Conservation (phyloP, 1,140 invertebrate genomes). For the Pseudachorutes palmiensis region DNA sequence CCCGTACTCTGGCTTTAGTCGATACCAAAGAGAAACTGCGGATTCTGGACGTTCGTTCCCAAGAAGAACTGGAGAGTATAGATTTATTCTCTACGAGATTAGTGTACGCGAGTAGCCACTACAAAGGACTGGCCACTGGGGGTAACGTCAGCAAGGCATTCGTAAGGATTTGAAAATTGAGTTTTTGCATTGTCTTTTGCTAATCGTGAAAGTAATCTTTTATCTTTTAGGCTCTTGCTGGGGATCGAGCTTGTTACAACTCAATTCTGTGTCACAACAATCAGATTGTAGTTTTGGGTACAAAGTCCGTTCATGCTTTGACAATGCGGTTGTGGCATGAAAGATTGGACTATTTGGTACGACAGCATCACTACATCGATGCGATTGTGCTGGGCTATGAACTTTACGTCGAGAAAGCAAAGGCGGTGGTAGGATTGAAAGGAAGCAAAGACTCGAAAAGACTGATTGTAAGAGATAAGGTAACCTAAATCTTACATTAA, state of each 20-base stretch:
- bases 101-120: constrained; percentile 85
- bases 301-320: constrained; percentile 67
- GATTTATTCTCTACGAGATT: constrained; percentile 75
- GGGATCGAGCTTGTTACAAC: constrained; percentile 81
- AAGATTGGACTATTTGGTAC: constrained; percentile 59
- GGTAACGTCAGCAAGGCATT: constrained; percentile 69
- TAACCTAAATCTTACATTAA: constrained; percentile 39
- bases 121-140: constrained; percentile 71
- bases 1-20: constrained; percentile 70
- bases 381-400: constrained; percentile 57
- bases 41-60: constrained; percentile 77
- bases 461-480: constrained; percentile 53
- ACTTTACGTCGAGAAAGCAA: constrained; percentile 61
- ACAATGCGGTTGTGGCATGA: constrained; percentile 76
- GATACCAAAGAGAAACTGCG: constrained; percentile 79
- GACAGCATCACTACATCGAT: constrained; percentile 55
- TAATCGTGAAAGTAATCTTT: too few relatives aligned
- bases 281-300: constrained; percentile 75
- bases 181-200: too few relatives aligned
- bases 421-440: constrained; percentile 55
- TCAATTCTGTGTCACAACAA: constrained; percentile 72
- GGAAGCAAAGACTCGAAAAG: constrained; percentile 52
- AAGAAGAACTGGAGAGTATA: constrained; percentile 71
- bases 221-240: constrained; percentile 60
- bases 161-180: constrained; percentile 46